Base-by-base conservation (phyloP, 2,113 vertebrate genomes). In the Corvus moneduloides region DNA sequence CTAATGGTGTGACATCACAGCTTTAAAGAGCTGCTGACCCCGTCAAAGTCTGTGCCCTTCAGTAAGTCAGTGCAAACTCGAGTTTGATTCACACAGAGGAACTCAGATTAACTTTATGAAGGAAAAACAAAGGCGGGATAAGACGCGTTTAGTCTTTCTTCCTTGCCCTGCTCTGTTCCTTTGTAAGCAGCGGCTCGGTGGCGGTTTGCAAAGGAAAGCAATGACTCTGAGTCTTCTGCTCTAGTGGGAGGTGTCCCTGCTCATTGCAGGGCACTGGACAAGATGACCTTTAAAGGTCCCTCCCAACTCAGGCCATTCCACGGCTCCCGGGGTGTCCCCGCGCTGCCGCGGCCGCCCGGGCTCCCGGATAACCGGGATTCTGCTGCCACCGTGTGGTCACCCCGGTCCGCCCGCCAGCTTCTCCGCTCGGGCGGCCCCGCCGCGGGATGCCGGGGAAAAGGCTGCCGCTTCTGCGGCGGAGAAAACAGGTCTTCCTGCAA, bases 321-420 rank as follows among this genome's bases (percentile, higher is more conserved):
- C 0, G 54, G 6, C 7, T 14, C 5, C 37, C 1, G 9, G 32
- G 22, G 10, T 0, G 9, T 6, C 75, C 21, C 22, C 19, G 74
- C 26, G 32, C 80, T 2, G 55, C 52, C 8, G n/a, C 30, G 58
- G 35, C 26, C 6, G 35, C 66, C 26, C 12, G 24, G 44, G 39
- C 28, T 54, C 13, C 37, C 23, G 10, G 55, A 93, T 81, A 74
- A 11, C 68, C 32, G 87, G 63, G 92, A 27, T 14, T 92, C 48
- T 95, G 93, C 96, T 96, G 97, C 92, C 97, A 97, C 79, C 97
- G 8, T 52, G 97, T 63, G 97, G 14, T 33, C 87, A 15, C 12
- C 22, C 15, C 39, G 6, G 37, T 54, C 63, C 35, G 13, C 59
- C 84, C 84, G 41, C 20, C 9, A 2, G 68, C 76, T 28, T 4